Percentiles rank a stretch among this genome's conserved stretches.
phyloP scores from a whole-genome alignment of 1,140 invertebrate genomes.

The Bathynomus jamesi region DNA sequence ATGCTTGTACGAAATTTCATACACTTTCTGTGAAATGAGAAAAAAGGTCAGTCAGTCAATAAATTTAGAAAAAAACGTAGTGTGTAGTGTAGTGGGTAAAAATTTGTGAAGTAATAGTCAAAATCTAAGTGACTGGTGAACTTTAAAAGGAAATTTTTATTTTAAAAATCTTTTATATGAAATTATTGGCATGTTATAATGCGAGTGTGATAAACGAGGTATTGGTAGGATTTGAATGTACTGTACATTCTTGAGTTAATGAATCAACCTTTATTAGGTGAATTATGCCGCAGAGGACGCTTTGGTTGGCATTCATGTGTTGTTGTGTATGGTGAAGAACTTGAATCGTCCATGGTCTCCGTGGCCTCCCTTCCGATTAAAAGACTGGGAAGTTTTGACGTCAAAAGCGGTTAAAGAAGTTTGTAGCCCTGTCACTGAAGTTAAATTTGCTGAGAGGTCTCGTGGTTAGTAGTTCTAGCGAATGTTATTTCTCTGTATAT shows the following conservation, averaged over 20 bases:
- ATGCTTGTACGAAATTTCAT: too few species aligned
- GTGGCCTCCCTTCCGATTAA: background rate
- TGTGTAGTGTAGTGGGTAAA: too few species aligned
- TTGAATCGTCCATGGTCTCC: slow-evolving; percentile 1
- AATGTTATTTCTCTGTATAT: background rate
- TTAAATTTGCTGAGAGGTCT: background rate
- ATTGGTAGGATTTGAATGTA: too few species aligned
- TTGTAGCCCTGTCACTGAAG: background rate
- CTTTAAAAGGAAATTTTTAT: background rate
- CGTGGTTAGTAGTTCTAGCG: background rate
- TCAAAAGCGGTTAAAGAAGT: background rate
- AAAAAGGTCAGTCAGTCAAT: too few species aligned
- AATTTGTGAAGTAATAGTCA: background rate
- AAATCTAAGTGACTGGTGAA: background rate
- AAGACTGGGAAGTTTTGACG: background rate
- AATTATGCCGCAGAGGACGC: slow-evolving; percentile 29
- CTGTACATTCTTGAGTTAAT: too few species aligned
- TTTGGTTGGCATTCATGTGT: slow-evolving; percentile 22
- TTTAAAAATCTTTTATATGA: too few species aligned
- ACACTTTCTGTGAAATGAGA: too few species aligned
- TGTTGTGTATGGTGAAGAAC: slow-evolving; percentile 18
- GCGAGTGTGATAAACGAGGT: slow-evolving; percentile 22
- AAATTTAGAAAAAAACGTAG: too few species aligned
- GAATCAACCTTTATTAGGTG: slow-evolving; percentile 13
- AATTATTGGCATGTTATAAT: slow-evolving; percentile 52